Base-by-base conservation (phyloP, 2,888 invertebrate genomes). In the Rhamphomyia laevipes region DNA sequence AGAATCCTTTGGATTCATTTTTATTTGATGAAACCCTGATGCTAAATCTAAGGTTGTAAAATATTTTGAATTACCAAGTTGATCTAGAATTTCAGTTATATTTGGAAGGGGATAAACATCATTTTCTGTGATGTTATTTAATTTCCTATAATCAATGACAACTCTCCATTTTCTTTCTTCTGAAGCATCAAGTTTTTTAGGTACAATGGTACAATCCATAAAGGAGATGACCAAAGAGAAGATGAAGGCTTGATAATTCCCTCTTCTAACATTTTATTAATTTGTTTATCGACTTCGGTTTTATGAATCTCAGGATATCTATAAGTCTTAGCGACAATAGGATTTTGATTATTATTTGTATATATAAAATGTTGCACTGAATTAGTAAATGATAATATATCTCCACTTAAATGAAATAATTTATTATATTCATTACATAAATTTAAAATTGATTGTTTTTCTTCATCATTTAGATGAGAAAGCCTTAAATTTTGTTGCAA, bases 21-120 rank as follows among this genome's bases (percentile, higher is more conserved):
- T 12, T 12, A 67, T 61, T 55, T 68, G 66, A 51, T 67, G 65
- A 53, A 63, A 68, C 1, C 66, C 66, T 5, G 57, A 57, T 3
- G 65, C 58, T 30, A 68, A 48, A 52, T 67, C 68, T 41, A 68
- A 33, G 1, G 60, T 61, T 2, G 61, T 57, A 48, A 67, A 67
- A 53, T 67, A 66, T 54, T 60, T 57, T 4, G 59, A 54, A 46
- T 59, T 55, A 23, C 65, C 63, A 50, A 67, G 47, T 55, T 64
- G 59, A 49, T 65, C 63, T 18, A 66, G 49, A 42, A 67, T 64
- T 42, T 64, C 61, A 6, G 52, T 51, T 6, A 66, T 66, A 50
- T 62, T 62, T 0, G 66, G 63, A 30, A 66, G 46, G 6, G 65
- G 65, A 50, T 59, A 65, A 4, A 56, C 50, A 47, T 67, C 62